These are phyloP conservation scores for Lytechinus pictus DNA, from an alignment of 35 echinoderm and acorn worm species.

Conservation along the genomic window DNA sequence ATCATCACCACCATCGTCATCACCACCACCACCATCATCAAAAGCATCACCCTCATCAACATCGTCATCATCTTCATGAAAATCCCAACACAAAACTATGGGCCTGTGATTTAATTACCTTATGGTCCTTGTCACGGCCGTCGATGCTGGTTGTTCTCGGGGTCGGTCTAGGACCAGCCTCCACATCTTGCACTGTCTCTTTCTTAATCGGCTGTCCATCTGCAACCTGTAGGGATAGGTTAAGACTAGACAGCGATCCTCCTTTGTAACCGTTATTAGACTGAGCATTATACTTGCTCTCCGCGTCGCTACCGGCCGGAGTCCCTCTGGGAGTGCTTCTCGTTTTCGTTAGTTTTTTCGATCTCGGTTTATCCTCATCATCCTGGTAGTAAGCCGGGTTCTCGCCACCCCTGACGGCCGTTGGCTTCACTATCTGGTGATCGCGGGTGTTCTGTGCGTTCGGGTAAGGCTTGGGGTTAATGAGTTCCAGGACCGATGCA, in stretches of 20 bases:
- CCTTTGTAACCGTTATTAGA: not conserved
- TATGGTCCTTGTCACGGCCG: not conserved
- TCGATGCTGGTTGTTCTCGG: slow-evolving; percentile 31
- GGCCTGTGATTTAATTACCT: not conserved
- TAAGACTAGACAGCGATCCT: not conserved
- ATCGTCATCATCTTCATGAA: not conserved
- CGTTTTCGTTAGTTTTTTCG: slow-evolving; percentile 1
- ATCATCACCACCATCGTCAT: not conserved
- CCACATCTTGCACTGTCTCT: not conserved
- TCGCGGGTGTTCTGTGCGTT: not conserved
- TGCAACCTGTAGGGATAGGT: not conserved
- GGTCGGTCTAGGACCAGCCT: not conserved
- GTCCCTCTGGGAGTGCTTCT: slow-evolving; percentile 9
- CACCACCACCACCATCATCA: not conserved
- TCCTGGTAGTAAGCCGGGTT: not conserved
- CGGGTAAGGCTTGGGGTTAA: slow-evolving; percentile 32
- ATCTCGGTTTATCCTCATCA: slow-evolving; percentile 18
- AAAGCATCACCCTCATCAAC: not conserved
- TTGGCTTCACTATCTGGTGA: not conserved
- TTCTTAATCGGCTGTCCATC: not conserved
- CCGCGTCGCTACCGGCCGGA: not conserved
- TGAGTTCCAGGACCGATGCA: slow-evolving; percentile 15
- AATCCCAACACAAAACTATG: not conserved
- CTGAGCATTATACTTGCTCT: not conserved
- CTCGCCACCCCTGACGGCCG: not conserved